Conservation (phyloP, 1,140 invertebrate species). For the Xylocopa sonorina region DNA sequence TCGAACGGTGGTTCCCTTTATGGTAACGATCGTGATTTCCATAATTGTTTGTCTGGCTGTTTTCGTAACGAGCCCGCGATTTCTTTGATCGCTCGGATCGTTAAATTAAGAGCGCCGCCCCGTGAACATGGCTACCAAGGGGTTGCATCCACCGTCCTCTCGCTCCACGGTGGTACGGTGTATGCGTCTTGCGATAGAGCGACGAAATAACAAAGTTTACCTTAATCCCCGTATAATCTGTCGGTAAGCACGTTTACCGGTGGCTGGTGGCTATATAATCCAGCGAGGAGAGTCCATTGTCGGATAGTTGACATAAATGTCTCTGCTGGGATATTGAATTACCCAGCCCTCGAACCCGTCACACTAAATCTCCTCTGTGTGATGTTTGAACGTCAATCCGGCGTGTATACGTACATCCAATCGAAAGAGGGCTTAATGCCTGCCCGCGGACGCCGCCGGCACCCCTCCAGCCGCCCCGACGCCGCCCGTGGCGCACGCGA, state of each 20-base stretch:
- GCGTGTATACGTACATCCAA: background rate
- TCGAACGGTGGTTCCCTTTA: conserved; percentile 4
- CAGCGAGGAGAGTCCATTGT: conserved; percentile 4
- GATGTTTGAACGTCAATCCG: conserved; percentile 19
- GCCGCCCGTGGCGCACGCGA: background rate
- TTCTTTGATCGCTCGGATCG: conserved; percentile 5
- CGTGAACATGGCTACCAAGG: too few relatives aligned
- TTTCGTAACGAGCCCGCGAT: background rate
- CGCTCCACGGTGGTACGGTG: too few relatives aligned
- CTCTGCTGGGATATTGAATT: conserved; percentile 20
- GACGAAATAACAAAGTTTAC: conserved; percentile 22
- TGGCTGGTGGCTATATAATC: conserved; percentile 22
- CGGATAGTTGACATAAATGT: conserved; percentile 25
- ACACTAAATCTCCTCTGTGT: background rate
- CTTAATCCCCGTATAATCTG: conserved; percentile 15
- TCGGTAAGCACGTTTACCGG: conserved; percentile 5
- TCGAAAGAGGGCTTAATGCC: conserved; percentile 5
- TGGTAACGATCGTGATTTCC: conserved; percentile 21
- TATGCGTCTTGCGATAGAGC: too few relatives aligned
- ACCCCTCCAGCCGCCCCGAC: too few relatives aligned
- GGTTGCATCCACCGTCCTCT: too few relatives aligned
- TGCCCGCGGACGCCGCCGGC: background rate
- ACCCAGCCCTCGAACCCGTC: background rate
- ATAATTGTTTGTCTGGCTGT: conserved; percentile 36
- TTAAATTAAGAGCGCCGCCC: conserved; percentile 10